Evolutionary conservation across 2,797 vertebrate species (phyloP), one percentile per base, ranked within the genome.

Genomic region (Pteropus rufus): DNA sequence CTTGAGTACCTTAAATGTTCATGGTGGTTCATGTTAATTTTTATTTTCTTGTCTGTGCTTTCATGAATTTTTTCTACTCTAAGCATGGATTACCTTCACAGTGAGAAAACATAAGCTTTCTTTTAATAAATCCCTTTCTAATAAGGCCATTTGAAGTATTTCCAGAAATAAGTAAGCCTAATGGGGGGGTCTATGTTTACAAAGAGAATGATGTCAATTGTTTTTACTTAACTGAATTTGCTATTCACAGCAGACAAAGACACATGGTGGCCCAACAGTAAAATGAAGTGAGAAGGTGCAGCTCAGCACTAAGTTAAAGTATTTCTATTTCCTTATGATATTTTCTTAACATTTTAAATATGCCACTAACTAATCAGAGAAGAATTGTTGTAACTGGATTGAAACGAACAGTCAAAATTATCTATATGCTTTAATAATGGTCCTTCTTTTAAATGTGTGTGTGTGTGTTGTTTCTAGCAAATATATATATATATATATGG

Each of bases 311-410:
- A 82, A 7, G 54, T 44, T 39, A 70, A 94, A 70, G 26, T 92
- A 81, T 69, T 92, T 94, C 56, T 62, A 82, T 36, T 24, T 88
- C 89, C 31, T 70, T 80, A 41, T 7, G 24, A 94, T 83, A 6
- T 36, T 86, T 90, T 91, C 76, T 73, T 94, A 58, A 97, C 23
- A 92, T 93, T 87, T 93, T 91, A 85, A 86, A 67, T 64, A 21
- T 70, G 85, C 24, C n/a, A 86, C 92, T 81, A 24, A 12, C 39
- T 77, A 81, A 73, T 77, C 39, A 75, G 29, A 95, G 81, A 89
- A 14, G 5, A 87, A 41, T 21, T 90, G 52, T 29, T 93, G 7
- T 91, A 81, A 34, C 3, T 77, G 12, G 21, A 93, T 89, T 49
- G 64, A 96, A 95, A 94, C 69, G 64, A 0, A 85, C 0, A 64